Evolutionary conservation across 1,140 invertebrate species (phyloP).

Genomic region (Orchestia grillus): DNA sequence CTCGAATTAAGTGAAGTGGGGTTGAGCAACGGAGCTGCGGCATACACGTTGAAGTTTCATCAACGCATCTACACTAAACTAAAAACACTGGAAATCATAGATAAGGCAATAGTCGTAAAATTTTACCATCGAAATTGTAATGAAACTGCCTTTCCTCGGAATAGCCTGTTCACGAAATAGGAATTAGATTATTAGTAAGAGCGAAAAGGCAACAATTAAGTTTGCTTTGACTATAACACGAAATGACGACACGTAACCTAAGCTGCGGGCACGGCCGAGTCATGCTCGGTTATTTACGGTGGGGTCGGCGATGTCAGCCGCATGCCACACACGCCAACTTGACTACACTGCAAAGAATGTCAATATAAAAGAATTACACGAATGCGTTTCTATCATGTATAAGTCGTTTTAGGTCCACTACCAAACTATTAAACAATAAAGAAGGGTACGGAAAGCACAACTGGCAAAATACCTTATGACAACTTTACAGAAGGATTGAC

Average conservation of each 20-base stretch:
- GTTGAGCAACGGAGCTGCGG: background rate
- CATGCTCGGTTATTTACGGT: background rate
- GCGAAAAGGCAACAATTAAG: background rate
- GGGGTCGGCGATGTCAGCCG: background rate
- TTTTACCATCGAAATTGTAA: background rate
- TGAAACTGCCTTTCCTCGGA: background rate
- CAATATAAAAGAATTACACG: background rate
- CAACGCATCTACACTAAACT: background rate
- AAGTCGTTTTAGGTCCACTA: background rate
- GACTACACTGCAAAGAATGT: background rate
- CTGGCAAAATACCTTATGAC: conserved; percentile 18
- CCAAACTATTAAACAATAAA: background rate
- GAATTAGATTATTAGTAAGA: background rate
- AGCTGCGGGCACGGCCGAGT: background rate
- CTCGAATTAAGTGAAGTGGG: background rate
- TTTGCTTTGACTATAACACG: background rate
- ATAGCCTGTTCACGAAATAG: background rate
- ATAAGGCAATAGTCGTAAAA: background rate
- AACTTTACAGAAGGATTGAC: conserved; percentile 32
- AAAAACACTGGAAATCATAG: background rate
- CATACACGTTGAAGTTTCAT: background rate
- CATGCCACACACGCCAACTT: background rate
- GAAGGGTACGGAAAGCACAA: conserved; percentile 13
- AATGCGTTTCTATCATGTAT: background rate
- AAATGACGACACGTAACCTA: background rate